Base-by-base conservation (phyloP, 2,888 invertebrate species). In the Erynnis tages region DNA sequence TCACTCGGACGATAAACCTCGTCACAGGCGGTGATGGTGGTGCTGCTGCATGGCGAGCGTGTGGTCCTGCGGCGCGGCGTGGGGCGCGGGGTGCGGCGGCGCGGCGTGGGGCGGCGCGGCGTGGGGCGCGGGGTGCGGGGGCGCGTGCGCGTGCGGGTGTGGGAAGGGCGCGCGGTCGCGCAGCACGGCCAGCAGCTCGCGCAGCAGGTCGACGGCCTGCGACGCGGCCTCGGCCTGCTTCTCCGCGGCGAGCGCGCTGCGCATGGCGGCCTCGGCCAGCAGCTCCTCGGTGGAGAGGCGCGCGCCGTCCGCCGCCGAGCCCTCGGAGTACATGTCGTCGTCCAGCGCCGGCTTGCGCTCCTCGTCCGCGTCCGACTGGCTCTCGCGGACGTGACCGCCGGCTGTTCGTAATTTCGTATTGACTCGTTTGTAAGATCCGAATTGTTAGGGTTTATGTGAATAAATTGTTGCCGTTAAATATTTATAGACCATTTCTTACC, bases 161-260 rank as follows among this genome's bases (percentile, higher is more conserved):
- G 60, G 58, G 65, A 95, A 94, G 0, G 79, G 77, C 3, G 75
- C 75, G 46, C 86, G 91, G 40, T 94, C 95, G 5, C 90, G 90
- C 54, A 78, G 82, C 43, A 95, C 93, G 11, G 69, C 57, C 63
- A 82, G 66, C 55, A 82, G 71, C 49, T 82, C 82, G 50, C 82
- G 74, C 59, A 83, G 67, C 56, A 80, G 61, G 44, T 73, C 71
- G 48, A 79, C 80, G 44, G 67, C 76, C 65, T 73, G 74, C 32
- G 71, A 58, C 11, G 78, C 83, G 44, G 85, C 79, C 67, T 85
- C 87, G 30, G 85, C 86, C 70, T 83, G 83, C 68, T 84, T 85
- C 74, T 85, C 85, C 17, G 85, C 84, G 56, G 87, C 86, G 43
- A 87, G 77, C 27, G 87, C 87, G 64, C 75, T 79, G 56, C 86